Evolutionary conservation across 2,888 invertebrate species (phyloP).

Genomic region (Cremastinae sp.): DNA sequence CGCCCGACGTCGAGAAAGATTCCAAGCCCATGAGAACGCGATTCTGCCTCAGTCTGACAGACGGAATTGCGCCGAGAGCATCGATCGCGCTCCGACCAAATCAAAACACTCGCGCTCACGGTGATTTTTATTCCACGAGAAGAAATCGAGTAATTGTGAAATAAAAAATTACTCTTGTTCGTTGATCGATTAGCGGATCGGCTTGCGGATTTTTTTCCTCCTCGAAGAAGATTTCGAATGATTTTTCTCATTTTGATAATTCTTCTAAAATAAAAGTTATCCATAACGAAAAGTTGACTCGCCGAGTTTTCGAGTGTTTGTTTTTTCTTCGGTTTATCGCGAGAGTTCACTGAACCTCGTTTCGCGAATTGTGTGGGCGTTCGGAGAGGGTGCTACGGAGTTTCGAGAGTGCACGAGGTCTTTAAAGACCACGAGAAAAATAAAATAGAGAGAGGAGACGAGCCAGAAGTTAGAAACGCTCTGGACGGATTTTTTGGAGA

Average conservation of each 20-base stretch:
- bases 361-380: constrained; percentile 19
- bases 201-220: too few relatives aligned
- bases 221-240: too few relatives aligned
- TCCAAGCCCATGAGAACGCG: constrained; percentile 12
- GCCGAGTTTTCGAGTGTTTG: constrained; percentile 8
- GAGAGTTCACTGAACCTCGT: constrained; percentile 44
- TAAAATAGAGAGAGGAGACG: not conserved
- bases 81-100: constrained; percentile 15
- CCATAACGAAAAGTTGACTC: not conserved
- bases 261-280: too few relatives aligned
- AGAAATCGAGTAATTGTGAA: not conserved
- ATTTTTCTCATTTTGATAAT: too few relatives aligned
- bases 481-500: constrained; percentile 9
- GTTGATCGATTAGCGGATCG: too few relatives aligned
- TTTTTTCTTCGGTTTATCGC: constrained; percentile 6
- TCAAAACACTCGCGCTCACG: not conserved
- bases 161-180: too few relatives aligned
- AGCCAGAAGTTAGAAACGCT: too few relatives aligned
- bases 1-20: constrained; percentile 22
- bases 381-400: constrained; percentile 10
- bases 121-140: too few relatives aligned
- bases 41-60: constrained; percentile 56
- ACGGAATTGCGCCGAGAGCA: constrained; percentile 43
- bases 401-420: constrained; percentile 2
- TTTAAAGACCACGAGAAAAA: constrained; percentile 3